Evolutionary conservation across 1,140 invertebrate species (phyloP).

Genomic region (Lepidotrigona ventralis): DNA sequence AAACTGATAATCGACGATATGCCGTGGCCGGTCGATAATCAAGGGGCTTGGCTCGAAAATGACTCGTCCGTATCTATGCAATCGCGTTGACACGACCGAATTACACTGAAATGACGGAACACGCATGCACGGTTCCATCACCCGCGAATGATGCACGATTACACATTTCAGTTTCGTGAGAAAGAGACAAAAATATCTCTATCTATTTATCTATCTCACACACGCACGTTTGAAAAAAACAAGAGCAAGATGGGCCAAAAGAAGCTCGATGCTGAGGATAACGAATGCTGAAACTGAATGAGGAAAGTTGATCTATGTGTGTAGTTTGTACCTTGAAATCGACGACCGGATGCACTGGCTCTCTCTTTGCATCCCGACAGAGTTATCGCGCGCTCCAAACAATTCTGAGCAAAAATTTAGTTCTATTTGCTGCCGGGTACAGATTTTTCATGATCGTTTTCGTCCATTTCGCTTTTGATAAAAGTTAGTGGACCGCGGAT

Average conservation of each 20-base stretch:
- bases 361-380: constrained; percentile 6
- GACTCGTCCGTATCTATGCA: constrained; percentile 26
- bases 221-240: neutral
- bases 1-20: constrained; percentile 49
- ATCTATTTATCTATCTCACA: neutral
- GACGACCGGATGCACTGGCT: neutral
- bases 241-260: neutral
- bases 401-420: constrained; percentile 5
- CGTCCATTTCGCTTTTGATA: neutral
- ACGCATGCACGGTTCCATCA: neutral
- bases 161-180: neutral
- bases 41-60: constrained; percentile 42
- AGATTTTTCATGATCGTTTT: no score
- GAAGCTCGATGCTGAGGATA: neutral
- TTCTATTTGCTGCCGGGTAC: neutral
- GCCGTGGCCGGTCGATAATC: constrained; percentile 44
- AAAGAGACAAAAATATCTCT: neutral
- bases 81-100: constrained; percentile 19
- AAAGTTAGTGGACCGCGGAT: neutral
- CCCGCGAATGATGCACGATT: neutral
- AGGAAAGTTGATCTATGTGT: neutral
- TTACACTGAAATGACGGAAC: constrained; percentile 1
- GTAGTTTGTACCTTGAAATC: constrained; percentile 8
- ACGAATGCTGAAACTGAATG: neutral
- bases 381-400: constrained; percentile 10